Conservation (phyloP, 2,888 invertebrate genomes). For the Pyrrhosoma nymphula region DNA sequence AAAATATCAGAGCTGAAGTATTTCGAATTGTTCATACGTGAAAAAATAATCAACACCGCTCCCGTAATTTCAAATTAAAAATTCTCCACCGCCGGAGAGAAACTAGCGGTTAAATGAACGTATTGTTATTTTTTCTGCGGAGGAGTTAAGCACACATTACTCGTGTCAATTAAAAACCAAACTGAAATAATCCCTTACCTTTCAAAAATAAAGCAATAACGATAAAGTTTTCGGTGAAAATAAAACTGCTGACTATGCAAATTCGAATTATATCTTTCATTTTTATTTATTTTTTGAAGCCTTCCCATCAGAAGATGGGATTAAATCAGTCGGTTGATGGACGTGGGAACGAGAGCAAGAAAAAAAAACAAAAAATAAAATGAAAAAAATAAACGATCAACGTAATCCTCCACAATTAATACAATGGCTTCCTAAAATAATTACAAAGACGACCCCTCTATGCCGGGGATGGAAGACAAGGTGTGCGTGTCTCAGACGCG, state of each 20-base stretch:
- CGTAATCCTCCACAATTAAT: not conserved
- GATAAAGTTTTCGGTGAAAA: not conserved
- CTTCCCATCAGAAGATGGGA: not conserved
- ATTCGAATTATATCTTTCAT: not conserved
- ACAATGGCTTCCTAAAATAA: not conserved
- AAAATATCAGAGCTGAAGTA: no score
- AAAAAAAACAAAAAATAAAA: not conserved
- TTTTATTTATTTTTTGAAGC: not conserved
- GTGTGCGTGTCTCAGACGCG: not conserved
- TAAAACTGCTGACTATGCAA: not conserved
- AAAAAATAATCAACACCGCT: no score
- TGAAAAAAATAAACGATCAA: not conserved
- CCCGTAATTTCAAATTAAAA: no score
- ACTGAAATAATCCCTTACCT: not conserved
- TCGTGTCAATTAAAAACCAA: not conserved
- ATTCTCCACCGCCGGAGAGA: no score
- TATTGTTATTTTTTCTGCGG: not conserved
- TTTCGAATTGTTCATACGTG: no score
- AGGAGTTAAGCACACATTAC: not conserved
- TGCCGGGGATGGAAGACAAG: no score
- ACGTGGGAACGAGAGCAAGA: not conserved
- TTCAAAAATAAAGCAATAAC: not conserved
- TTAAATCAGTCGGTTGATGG: not conserved
- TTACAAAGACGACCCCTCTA: no score
- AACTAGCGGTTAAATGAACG: no score